A percentile compares a stretch with the other conserved stretches of the same genome.
These are phyloP conservation scores for Mallotus villosus DNA, from an alignment of 2,797 vertebrate species.

Conservation along the genomic window DNA sequence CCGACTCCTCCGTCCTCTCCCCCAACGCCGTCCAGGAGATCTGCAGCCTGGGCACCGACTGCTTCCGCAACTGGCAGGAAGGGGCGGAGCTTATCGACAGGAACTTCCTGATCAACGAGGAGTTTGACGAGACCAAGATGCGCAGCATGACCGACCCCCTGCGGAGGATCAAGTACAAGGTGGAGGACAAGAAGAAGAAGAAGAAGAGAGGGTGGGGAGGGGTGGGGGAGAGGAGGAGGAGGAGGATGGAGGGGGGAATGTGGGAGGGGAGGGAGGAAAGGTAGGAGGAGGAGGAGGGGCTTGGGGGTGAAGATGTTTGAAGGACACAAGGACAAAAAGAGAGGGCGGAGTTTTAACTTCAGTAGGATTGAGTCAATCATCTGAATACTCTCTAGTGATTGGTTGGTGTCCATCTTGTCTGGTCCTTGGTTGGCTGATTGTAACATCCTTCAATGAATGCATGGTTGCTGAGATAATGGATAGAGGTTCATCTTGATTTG, in stretches of 20 bases:
- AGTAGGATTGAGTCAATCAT: neutral
- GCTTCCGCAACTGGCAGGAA: slow-evolving; percentile 88
- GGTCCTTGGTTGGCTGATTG: neutral
- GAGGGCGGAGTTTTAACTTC: neutral
- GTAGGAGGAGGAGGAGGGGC: slow-evolving; percentile 37
- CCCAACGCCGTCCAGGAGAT: slow-evolving; percentile 83
- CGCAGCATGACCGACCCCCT: slow-evolving; percentile 82
- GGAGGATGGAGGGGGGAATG: slow-evolving; percentile 48
- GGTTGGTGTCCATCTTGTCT: neutral
- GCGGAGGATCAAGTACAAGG: slow-evolving; percentile 80
- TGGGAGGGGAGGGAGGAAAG: slow-evolving; percentile 30
- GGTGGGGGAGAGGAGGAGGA: slow-evolving; percentile 47
- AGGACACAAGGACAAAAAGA: slow-evolving; percentile 30
- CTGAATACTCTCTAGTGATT: neutral
- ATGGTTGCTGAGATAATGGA: neutral
- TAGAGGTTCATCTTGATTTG: too few species aligned
- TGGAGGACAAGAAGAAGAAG: slow-evolving; percentile 69
- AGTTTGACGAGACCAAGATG: slow-evolving; percentile 70
- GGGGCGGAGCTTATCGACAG: slow-evolving; percentile 84
- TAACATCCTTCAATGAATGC: neutral
- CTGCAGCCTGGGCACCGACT: slow-evolving; percentile 67
- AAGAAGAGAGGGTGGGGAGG: slow-evolving; percentile 20
- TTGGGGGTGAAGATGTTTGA: slow-evolving; percentile 16
- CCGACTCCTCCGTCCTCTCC: slow-evolving; percentile 79
- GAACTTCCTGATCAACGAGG: slow-evolving; percentile 82